Conservation (phyloP, 2,797 vertebrate species). For the Phataginus tricuspis region DNA sequence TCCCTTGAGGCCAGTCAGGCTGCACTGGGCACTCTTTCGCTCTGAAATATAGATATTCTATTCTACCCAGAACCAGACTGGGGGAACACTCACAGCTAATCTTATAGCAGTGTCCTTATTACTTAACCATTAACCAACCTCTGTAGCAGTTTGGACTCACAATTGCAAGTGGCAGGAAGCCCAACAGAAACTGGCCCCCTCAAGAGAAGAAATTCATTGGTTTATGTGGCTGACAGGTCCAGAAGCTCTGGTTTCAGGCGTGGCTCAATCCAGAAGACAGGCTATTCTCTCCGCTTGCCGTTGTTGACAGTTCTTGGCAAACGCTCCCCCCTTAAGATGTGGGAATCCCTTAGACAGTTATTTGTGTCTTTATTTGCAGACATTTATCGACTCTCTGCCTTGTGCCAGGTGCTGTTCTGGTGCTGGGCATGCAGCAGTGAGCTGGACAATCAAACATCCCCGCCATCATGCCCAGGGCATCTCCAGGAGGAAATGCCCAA, state of each 20-base stretch:
- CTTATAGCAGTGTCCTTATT: background rate
- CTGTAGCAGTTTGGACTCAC: background rate
- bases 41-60: background rate
- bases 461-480: background rate
- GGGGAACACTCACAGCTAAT: background rate
- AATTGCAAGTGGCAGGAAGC: background rate
- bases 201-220: background rate
- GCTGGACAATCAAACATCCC: background rate
- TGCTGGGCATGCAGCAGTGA: background rate
- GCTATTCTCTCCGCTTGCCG: background rate
- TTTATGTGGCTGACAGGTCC: accelerated
- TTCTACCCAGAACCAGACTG: background rate
- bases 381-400: background rate
- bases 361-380: background rate
- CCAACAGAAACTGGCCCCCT: background rate
- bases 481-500: background rate
- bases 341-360: background rate
- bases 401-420: background rate
- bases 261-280: background rate
- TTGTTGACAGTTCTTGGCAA: background rate
- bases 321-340: background rate
- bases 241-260: background rate
- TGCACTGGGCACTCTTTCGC: background rate
- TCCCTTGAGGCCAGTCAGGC: background rate
- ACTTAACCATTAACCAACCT: background rate